Base-by-base conservation (phyloP, 2,888 invertebrate genomes). In the Stenolophus ochropezus region DNA sequence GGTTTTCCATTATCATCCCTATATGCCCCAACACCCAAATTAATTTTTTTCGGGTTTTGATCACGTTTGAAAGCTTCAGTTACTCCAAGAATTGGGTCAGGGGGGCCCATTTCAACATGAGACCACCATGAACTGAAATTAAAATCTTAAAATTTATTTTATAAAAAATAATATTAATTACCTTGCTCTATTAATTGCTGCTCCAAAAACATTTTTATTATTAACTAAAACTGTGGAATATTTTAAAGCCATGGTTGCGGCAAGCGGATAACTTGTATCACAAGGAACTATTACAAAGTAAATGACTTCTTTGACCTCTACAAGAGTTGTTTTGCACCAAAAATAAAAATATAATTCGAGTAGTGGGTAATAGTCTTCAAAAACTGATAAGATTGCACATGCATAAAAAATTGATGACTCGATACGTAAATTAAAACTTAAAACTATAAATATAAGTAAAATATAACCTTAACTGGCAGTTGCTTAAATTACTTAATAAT, bases 1-100 rank as follows among this genome's bases (percentile, higher is more conserved):
- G 99, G 99, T 90, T 99, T 98, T 76, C 98, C 98, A 87, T 96
- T 93, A 88, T 99, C 99, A 89, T 99, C 98, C 85, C 99, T 93
- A 90, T 99, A 99, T 5, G 99, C 98, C 83, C 97, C 97, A 2
- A 94, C 97, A 82, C 98, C 98, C 74, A 99, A 93, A 90, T 99
- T 99, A 83, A 99, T 96, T 90, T 99, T 99, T 85, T 97, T 97
- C 0, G 97, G 93, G 88, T 97, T 95, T 1, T 92, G 91, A 88
- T 99, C 99, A 83, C 91, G 93, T 88, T 97, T 98, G 90, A 92
- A 99, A 0, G 99, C 99, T 89, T 99, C 99, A 0, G 98, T 96
- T 53, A 99, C 96, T 47, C 99, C 99, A 73, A 99, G 91, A 90
- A 99, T 99, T 21, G 97, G 96, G 91, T 99, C 99, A 3, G 99